These are phyloP conservation scores for Cloeon dipterum DNA, from an alignment of 2,888 invertebrate genomes.

Conservation along the genomic window DNA sequence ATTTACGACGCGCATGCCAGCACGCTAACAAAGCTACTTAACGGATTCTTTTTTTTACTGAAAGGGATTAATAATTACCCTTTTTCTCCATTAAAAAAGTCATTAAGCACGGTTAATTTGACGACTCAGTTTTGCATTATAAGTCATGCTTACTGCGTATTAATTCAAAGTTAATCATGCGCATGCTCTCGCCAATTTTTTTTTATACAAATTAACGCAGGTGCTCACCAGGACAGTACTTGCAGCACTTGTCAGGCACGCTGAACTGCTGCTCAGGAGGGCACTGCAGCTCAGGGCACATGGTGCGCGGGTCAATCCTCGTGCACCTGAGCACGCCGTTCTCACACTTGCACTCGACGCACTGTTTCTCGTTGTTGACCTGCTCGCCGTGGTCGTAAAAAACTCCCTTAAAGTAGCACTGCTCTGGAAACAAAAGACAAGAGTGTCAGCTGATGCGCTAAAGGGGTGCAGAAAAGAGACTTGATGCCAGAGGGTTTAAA, in stretches of 20 bases:
- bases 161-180: too few species aligned
- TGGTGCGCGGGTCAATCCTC: constrained; percentile 42
- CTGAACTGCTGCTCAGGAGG: constrained; percentile 52
- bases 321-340: constrained; percentile 63
- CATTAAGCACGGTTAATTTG: too few species aligned
- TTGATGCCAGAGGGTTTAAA: too few species aligned
- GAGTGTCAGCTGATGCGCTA: neutral
- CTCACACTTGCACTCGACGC: constrained; percentile 59
- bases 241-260: constrained; percentile 71
- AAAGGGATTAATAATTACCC: too few species aligned
- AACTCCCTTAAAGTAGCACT: constrained; percentile 40
- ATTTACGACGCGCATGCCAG: too few species aligned
- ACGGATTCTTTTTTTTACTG: too few species aligned
- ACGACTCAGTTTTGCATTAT: too few species aligned
- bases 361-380: constrained; percentile 40
- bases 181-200: too few species aligned
- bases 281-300: constrained; percentile 58
- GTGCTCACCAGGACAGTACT: constrained; percentile 67
- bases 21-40: too few species aligned
- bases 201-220: constrained; percentile 1
- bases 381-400: constrained; percentile 64
- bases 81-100: too few species aligned
- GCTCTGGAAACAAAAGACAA: constrained; percentile 25
- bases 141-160: too few species aligned
- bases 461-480: neutral